Percentiles rank a stretch among this genome's conserved stretches.
phyloP scores from a whole-genome alignment of 2,797 vertebrate genomes.

The Falco biarmicus region DNA sequence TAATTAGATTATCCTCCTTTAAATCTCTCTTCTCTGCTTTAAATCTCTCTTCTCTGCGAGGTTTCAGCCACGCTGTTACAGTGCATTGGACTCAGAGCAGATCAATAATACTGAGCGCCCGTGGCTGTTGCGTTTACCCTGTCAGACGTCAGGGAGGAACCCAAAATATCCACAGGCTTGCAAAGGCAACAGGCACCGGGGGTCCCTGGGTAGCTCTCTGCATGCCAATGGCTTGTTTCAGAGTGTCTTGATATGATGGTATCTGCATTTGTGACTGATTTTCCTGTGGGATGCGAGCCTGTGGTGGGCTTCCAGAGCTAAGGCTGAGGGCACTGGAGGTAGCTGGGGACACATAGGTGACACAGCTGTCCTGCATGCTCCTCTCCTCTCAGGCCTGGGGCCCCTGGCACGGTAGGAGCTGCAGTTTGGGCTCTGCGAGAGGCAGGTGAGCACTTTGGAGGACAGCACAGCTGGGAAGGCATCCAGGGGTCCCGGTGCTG shows the following conservation, averaged over 20 bases:
- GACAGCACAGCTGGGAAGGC: background rate
- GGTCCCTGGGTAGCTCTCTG: background rate
- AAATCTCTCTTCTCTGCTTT: background rate
- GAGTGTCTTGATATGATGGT: background rate
- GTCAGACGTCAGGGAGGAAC: background rate
- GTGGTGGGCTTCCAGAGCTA: rapidly evolving
- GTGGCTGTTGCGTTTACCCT: background rate
- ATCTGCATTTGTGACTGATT: background rate
- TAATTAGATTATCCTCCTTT: constrained; percentile 44
- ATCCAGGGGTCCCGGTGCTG: background rate
- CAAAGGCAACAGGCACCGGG: background rate
- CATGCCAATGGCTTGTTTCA: background rate
- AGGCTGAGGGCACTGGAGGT: background rate
- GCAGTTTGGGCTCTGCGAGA: background rate
- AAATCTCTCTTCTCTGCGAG: background rate
- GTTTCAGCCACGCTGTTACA: background rate
- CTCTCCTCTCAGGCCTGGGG: background rate
- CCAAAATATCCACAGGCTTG: rapidly evolving
- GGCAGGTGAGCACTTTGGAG: background rate
- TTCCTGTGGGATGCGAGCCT: background rate
- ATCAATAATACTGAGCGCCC: background rate
- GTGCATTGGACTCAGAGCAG: background rate
- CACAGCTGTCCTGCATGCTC: rapidly evolving
- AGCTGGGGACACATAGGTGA: background rate
- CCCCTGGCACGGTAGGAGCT: rapidly evolving